Conservation (phyloP, 2,113 vertebrate species). For the Chaetura pelagica region DNA sequence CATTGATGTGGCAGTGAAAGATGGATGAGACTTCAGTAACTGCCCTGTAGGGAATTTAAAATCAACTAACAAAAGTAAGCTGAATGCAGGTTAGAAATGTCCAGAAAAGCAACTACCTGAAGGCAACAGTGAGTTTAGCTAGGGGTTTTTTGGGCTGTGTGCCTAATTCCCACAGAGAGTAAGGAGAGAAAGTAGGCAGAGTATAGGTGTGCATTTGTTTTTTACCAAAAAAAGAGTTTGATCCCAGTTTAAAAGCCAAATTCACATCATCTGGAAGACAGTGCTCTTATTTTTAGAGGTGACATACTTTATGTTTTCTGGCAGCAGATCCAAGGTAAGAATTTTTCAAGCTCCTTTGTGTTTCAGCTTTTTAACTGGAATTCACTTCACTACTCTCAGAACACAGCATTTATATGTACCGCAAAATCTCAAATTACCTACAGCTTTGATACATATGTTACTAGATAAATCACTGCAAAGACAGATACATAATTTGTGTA, state of each 20-base stretch:
- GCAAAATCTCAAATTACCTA: conserved; percentile 57
- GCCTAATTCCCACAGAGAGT: background rate
- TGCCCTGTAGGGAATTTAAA: background rate
- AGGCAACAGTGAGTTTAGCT: background rate
- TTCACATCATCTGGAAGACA: conserved; percentile 15
- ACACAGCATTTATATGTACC: background rate
- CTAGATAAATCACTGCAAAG: conserved; percentile 60
- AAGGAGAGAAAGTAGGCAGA: background rate
- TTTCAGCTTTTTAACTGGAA: conserved; percentile 20
- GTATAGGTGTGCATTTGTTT: background rate
- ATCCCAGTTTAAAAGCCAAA: conserved; percentile 7
- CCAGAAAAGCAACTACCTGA: background rate
- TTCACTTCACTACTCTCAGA: conserved; percentile 34
- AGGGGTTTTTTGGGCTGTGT: background rate
- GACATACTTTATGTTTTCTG: conserved; percentile 22
- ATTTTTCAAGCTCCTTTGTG: conserved; percentile 27
- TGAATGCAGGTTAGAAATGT: background rate
- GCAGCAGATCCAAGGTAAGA: conserved; percentile 29
- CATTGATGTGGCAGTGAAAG: background rate
- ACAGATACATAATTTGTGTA: background rate
- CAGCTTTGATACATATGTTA: conserved; percentile 57
- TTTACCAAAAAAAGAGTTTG: background rate
- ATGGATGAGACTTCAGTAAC: background rate
- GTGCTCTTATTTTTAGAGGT: background rate
- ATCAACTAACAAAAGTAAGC: background rate